These are phyloP conservation scores for Phalacrocorax pelagicus DNA, from an alignment of 2,113 vertebrate genomes.

Conservation along the genomic window DNA sequence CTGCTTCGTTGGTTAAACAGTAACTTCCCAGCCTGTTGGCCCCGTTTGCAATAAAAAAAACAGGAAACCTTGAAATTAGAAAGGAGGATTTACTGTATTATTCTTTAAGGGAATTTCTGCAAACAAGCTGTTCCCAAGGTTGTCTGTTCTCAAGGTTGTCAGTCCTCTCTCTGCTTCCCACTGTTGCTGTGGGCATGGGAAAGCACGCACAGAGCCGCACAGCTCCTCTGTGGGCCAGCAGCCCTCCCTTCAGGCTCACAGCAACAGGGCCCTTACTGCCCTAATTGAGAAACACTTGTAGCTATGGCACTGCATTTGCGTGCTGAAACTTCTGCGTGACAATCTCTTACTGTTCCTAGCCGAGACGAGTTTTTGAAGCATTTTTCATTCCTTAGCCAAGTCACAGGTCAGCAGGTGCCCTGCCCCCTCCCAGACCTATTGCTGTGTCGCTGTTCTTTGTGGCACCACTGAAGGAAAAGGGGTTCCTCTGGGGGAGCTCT, in stretches of 20 bases:
- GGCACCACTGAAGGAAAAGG: not conserved
- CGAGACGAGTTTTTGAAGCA: not conserved
- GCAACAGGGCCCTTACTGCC: not conserved
- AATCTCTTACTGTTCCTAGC: not conserved
- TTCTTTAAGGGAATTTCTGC: not conserved
- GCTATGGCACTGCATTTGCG: not conserved
- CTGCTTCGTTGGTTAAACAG: not conserved
- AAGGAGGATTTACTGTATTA: not conserved
- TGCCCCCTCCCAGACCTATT: not conserved
- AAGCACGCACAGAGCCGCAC: not conserved
- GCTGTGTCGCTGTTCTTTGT: not conserved
- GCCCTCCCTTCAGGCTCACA: not conserved
- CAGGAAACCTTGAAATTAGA: not conserved
- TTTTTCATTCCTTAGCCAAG: not conserved
- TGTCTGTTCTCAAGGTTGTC: no score
- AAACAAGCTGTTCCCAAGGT: not conserved
- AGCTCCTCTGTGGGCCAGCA: no score
- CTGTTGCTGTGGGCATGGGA: not conserved
- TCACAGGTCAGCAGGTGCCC: not conserved
- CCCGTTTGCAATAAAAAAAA: not conserved
- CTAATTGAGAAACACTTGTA: not conserved
- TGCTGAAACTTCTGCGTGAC: rapidly evolving
- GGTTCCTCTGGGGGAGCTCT: not conserved
- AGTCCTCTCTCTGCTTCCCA: not conserved
- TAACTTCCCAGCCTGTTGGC: not conserved